Conservation (phyloP, 2,113 vertebrate genomes). For the Macheiramphus alcinus region DNA sequence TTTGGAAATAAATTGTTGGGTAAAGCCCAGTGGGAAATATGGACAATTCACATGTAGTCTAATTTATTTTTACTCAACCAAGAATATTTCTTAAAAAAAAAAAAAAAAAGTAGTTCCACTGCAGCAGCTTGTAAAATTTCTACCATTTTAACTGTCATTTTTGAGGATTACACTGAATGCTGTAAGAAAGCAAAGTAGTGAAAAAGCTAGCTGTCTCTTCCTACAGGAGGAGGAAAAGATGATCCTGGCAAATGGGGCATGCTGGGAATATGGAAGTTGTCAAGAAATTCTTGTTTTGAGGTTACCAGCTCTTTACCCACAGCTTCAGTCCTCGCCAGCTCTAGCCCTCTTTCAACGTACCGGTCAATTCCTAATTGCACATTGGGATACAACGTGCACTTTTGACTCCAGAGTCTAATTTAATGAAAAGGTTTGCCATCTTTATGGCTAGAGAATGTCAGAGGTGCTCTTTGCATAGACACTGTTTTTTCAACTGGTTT, state of each 20-base stretch:
- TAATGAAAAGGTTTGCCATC: constrained; percentile 1
- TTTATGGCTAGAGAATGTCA: background rate
- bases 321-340: background rate
- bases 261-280: constrained; percentile 21
- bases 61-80: background rate
- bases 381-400: background rate
- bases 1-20: background rate
- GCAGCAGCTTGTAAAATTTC: background rate
- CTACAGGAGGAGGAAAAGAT: background rate
- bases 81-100: background rate
- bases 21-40: background rate
- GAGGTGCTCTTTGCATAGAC: background rate
- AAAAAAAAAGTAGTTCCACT: background rate
- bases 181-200: background rate
- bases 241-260: constrained; percentile 7
- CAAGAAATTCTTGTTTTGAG: constrained; percentile 9
- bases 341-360: background rate
- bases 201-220: constrained; percentile 13
- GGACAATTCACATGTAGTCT: background rate
- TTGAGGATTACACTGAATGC: background rate
- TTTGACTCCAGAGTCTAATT: constrained; percentile 29
- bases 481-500: background rate
- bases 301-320: background rate
- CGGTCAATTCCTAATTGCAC: background rate
- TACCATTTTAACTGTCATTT: background rate